Base-by-base conservation (phyloP, 2,888 invertebrate species). In the Ctenicera cuprea region DNA sequence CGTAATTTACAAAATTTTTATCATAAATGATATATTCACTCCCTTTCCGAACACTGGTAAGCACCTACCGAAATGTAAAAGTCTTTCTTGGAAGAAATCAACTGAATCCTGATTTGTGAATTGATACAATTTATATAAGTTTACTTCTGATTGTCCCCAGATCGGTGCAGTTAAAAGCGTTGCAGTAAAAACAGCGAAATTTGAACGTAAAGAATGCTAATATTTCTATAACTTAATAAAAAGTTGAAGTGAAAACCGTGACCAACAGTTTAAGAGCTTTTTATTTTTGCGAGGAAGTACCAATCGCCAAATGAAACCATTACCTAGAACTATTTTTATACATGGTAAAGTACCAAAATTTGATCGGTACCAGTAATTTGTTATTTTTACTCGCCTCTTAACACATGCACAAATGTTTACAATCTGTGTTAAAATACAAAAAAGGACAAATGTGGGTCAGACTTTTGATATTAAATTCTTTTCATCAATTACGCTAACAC, bases 211-310 rank as follows among this genome's bases (percentile, higher is more conserved):
- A 57, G 37, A 57, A 62, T 64, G 52, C 62, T 64, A 33, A 67
- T 63, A 63, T 62, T 70, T 33, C 52, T 63, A 54, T 52, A 63
- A 62, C 45, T 41, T 14, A 48, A 65, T 67, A 70, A 75, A 62
- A 62, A 63, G 20, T 54, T 52, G 67, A 74, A 78, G 76, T 74
- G 77, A 78, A 77, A 80, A 78, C 74, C 75, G 78, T 79, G 66
- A 68, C 80, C 64, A 76, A 76, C 78, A 16, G 33, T 63, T 68
- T 57, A 63, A 67, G 14, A 12, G 3, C 30, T 63, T 52, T 75
- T 75, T 73, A 62, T 33, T 7, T 48, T 37, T 3, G 18, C 41
- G 45, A 75, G 76, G 76, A 77, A 76, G 79, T 77, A 63, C 67
- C 59, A 70, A 74, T 75, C 79, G 67, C 77, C 75, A 77, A 76